Evolutionary conservation across 2,888 invertebrate species (phyloP).

Genomic region (Heliconius charithonia): DNA sequence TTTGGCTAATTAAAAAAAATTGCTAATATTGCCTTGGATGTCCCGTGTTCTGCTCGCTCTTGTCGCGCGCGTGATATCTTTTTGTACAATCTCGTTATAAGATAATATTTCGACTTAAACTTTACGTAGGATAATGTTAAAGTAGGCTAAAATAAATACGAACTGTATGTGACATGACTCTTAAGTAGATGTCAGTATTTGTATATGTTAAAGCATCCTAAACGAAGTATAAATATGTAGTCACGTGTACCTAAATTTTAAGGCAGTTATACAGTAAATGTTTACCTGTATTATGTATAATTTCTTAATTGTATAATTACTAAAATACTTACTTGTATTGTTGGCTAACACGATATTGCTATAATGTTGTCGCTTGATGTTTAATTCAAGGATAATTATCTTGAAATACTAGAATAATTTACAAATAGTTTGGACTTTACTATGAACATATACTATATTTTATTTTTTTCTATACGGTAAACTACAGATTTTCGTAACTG

Average conservation of each 20-base stretch:
- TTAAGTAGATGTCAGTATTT: background rate
- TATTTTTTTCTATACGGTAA: background rate
- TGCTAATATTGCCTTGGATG: too few species aligned
- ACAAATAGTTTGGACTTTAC: background rate
- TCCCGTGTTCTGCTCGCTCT: background rate
- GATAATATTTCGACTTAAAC: background rate
- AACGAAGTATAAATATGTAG: too few species aligned
- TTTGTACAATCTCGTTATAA: background rate
- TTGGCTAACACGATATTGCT: background rate
- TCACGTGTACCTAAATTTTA: too few species aligned
- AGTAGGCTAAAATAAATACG: constrained; percentile 21
- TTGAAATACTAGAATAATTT: background rate
- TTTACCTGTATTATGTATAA: background rate
- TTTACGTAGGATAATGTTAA: background rate
- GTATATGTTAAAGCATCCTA: background rate
- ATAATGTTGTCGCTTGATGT: background rate
- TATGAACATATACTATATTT: background rate
- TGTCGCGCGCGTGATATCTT: background rate
- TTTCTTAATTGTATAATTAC: background rate
- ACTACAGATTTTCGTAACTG: background rate
- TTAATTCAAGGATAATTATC: background rate
- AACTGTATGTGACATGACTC: background rate
- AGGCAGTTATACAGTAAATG: background rate
- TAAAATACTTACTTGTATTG: background rate
- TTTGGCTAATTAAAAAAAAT: too few species aligned